Base-by-base conservation (phyloP, 2,888 invertebrate genomes). In the Galerucella pusilla region DNA sequence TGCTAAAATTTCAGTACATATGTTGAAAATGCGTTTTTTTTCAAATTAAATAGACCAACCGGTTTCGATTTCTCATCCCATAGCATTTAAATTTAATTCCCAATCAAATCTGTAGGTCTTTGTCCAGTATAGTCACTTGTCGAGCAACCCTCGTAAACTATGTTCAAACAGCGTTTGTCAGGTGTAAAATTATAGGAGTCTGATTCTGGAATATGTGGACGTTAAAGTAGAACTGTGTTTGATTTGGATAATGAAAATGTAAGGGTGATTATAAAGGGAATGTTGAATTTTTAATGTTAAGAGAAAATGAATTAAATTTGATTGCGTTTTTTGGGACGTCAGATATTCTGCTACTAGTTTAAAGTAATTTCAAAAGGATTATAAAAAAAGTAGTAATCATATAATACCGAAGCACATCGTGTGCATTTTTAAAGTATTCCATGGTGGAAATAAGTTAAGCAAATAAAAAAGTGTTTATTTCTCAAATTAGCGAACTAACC, bases 231-330 rank as follows among this genome's bases (percentile, higher is more conserved):
- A 57, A 64, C 28, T 54, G 28, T 71, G 64, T 71, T 71, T 71
- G 64, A 71, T 64, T 54, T 71, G 54, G 64, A 42, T 71, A 54
- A 71, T 71, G 54, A 42, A 64, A 64, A 64, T 49, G 63, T 71
- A 71, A 71, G 25, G 64, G 45, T 71, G 42, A 52, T 64, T 64
- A 64, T n/a, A 71, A 71, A 52, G 42, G 63, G 42, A 71, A 64
- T 35, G 35, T 35, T 7, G 71, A 42, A 64, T 59, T 71, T 70
- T 63, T 70, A 63, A 63, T 54, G 42, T n/a, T 61, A 25, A 60
- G 9, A 28, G 28, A 14, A 28, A 52, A 60, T 20, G 11, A 60
- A 60, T 60, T 60, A 60, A 60, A 60, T 60, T 25, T 11, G 16
- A 25, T 60, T 16, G 60, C 25, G 11, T 59, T 59, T 25, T 59